Conservation (phyloP, 2,113 vertebrate genomes). For the Odocoileus hemionus region DNA sequence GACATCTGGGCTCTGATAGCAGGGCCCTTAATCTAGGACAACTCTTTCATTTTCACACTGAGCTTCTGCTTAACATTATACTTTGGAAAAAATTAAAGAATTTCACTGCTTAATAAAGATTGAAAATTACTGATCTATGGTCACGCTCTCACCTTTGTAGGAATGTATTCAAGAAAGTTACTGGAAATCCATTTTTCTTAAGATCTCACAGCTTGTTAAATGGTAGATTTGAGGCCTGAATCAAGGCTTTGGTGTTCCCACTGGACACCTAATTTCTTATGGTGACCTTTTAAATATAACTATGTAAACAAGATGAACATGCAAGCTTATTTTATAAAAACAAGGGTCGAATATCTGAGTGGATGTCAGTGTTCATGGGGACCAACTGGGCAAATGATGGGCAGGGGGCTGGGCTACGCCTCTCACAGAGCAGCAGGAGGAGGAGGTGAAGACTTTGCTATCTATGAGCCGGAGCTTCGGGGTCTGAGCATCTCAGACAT, state of each 20-base stretch:
- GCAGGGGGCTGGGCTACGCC: not conserved
- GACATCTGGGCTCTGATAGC: fast-evolving
- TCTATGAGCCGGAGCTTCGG: fast-evolving
- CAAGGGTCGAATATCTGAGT: not conserved
- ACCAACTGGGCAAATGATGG: too few relatives aligned
- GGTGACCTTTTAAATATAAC: not conserved
- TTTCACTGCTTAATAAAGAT: not conserved
- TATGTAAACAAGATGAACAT: not conserved
- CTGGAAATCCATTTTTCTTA: not conserved
- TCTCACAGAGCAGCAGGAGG: fast-evolving
- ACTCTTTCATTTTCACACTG: not conserved
- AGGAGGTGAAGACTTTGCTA: fast-evolving
- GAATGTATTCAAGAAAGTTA: not conserved
- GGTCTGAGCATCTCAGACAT: not conserved
- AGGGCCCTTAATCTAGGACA: not conserved
- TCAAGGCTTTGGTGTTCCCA: not conserved
- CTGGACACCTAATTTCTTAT: not conserved
- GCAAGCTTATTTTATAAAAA: not conserved
- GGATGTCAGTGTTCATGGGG: fast-evolving
- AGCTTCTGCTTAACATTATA: not conserved
- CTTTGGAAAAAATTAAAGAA: not conserved
- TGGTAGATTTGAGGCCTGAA: not conserved
- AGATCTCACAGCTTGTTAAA: too few relatives aligned
- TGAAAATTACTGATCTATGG: not conserved
- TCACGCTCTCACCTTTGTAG: not conserved